Evolutionary conservation across 1,140 invertebrate species (phyloP).

Genomic region (Heliconius melpomene): DNA sequence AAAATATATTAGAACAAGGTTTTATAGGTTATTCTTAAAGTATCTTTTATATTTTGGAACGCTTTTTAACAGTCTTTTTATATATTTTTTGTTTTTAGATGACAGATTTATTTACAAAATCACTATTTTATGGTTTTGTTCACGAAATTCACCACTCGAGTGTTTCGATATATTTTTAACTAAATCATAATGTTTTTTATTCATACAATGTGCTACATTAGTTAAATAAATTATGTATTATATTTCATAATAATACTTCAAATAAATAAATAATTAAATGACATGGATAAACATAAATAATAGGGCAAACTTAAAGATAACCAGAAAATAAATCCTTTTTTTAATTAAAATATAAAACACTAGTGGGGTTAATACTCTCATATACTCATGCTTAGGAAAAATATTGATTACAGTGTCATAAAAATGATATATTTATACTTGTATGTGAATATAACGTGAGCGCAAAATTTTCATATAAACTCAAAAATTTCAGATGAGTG

Average conservation of each 20-base stretch:
- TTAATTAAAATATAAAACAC: conserved; percentile 24
- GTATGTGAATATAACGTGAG: conserved; percentile 44
- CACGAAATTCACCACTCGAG: not conserved
- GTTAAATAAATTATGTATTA: not conserved
- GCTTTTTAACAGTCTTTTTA: not conserved
- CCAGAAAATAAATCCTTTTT: conserved; percentile 18
- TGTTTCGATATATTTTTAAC: not conserved
- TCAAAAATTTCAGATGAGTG: conserved; percentile 32
- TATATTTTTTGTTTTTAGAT: not conserved
- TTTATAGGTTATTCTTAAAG: not conserved
- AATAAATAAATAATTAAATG: conserved; percentile 23
- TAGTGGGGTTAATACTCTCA: conserved; percentile 29
- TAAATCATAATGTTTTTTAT: not conserved
- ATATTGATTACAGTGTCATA: conserved; percentile 62
- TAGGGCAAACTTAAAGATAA: conserved; percentile 21
- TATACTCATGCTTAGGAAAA: conserved; percentile 62
- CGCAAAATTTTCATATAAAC: conserved; percentile 29
- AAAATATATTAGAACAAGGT: not conserved
- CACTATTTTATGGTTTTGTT: not conserved
- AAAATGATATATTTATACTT: conserved; percentile 49
- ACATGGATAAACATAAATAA: conserved; percentile 17
- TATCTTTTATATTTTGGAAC: not conserved
- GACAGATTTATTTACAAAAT: not conserved
- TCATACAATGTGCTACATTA: not conserved
- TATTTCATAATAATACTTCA: conserved; percentile 22